Evolutionary conservation across 2,888 invertebrate species (phyloP).

Genomic region (Apantesis nais): DNA sequence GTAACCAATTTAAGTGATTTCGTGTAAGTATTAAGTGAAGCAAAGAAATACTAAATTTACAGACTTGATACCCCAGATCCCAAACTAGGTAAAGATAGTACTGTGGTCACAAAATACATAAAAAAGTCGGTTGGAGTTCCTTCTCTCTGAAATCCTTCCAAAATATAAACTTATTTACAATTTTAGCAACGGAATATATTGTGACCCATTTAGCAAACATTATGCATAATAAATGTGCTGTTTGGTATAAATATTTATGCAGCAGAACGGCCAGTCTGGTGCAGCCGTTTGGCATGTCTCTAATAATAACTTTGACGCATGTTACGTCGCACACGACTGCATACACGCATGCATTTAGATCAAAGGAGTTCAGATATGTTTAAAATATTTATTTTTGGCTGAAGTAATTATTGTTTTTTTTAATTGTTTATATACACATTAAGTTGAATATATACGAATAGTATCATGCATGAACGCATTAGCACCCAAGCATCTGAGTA

Average conservation of each 20-base stretch:
- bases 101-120: too few species aligned
- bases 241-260: conserved; percentile 27
- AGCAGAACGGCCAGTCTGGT: conserved; percentile 14
- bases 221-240: conserved; percentile 8
- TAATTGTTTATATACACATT: not conserved
- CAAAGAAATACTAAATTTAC: too few species aligned
- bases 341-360: conserved; percentile 36
- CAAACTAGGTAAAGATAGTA: too few species aligned
- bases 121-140: not conserved
- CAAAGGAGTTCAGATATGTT: conserved; percentile 20
- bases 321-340: conserved; percentile 62
- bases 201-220: conserved; percentile 9
- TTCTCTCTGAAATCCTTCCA: too few species aligned
- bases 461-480: too few species aligned
- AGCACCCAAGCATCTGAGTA: too few species aligned
- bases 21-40: too few species aligned
- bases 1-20: too few species aligned
- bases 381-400: not conserved
- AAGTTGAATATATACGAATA: too few species aligned
- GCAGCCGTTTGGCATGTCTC: conserved; percentile 54
- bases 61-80: too few species aligned
- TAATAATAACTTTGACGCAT: conserved; percentile 62
- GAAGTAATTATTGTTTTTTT: not conserved
- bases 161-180: not conserved
- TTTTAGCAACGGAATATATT: conserved; percentile 4